Conservation (phyloP, 2,888 invertebrate species). For the Drosophila stalkeri region DNA sequence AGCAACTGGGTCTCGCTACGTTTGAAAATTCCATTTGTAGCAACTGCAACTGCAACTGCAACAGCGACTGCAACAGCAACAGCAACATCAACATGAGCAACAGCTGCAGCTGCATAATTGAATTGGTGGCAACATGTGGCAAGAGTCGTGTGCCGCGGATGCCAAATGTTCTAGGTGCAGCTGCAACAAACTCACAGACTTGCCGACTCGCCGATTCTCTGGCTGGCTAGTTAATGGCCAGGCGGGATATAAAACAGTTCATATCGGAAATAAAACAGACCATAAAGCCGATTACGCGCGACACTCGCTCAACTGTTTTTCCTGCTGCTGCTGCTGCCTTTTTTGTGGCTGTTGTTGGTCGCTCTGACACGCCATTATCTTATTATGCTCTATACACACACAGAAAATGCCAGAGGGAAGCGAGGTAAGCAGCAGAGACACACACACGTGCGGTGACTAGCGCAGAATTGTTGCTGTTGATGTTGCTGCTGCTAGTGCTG, state of each 20-base stretch:
- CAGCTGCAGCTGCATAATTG: conserved; percentile 67
- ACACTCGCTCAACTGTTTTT: conserved; percentile 71
- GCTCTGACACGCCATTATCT: conserved; percentile 76
- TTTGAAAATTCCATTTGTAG: conserved; percentile 69
- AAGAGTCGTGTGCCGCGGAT: conserved; percentile 26
- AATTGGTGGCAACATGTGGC: conserved; percentile 60
- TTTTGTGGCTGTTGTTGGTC: conserved; percentile 33
- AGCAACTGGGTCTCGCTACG: conserved; percentile 41
- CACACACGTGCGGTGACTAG: conserved; percentile 67
- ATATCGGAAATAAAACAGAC: conserved; percentile 80
- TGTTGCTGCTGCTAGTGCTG: conserved; percentile 31
- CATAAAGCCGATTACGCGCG: conserved; percentile 79
- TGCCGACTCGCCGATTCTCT: background rate
- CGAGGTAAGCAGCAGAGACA: conserved; percentile 21
- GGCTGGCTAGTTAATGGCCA: conserved; percentile 39
- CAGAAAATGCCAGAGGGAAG: conserved; percentile 8
- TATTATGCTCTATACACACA: conserved; percentile 72
- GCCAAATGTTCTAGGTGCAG: conserved; percentile 56
- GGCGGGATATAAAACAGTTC: conserved; percentile 66
- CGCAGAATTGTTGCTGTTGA: conserved; percentile 59
- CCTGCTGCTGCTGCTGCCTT: conserved; percentile 23
- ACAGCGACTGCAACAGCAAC: background rate
- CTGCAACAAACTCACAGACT: conserved; percentile 24
- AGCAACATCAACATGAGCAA: conserved; percentile 6
- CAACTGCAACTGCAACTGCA: conserved; percentile 18